Conservation (phyloP, 1,140 invertebrate genomes). For the Rhagoletis zephyria region DNA sequence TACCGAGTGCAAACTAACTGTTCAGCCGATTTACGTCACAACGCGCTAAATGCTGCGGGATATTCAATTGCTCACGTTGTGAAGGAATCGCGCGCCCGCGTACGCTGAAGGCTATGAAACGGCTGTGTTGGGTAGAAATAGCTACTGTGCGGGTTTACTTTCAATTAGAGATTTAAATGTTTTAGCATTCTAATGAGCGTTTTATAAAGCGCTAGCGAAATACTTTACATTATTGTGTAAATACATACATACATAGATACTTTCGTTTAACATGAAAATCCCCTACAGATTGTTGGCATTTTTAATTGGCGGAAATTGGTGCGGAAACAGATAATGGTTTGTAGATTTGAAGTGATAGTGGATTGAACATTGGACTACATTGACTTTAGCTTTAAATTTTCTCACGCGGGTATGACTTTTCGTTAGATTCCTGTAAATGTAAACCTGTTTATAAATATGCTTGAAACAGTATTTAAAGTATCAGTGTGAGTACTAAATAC, state of each 20-base stretch:
- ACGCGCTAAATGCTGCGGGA: too few species aligned
- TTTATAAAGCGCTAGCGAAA: background rate
- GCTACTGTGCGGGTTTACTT: background rate
- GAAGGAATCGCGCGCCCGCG: background rate
- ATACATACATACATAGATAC: too few species aligned
- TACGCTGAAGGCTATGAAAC: too few species aligned
- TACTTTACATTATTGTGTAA: background rate
- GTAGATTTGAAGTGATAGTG: background rate
- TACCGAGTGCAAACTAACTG: background rate
- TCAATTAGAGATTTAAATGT: background rate
- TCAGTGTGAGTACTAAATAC: too few species aligned
- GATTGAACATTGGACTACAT: too few species aligned
- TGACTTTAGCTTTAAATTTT: too few species aligned
- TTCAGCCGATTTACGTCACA: background rate
- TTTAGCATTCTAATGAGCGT: background rate
- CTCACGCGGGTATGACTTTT: too few species aligned
- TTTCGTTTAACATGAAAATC: conserved; percentile 1
- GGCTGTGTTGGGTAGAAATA: background rate
- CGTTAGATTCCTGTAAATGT: too few species aligned
- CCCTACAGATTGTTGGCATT: background rate
- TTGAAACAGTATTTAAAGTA: too few species aligned
- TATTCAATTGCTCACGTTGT: background rate
- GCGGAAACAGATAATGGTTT: background rate
- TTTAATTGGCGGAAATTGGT: conserved; percentile 17
- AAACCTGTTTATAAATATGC: too few species aligned